Evolutionary conservation across 2,888 invertebrate genomes (phyloP).

Genomic region (Caradrina clavipalpis): DNA sequence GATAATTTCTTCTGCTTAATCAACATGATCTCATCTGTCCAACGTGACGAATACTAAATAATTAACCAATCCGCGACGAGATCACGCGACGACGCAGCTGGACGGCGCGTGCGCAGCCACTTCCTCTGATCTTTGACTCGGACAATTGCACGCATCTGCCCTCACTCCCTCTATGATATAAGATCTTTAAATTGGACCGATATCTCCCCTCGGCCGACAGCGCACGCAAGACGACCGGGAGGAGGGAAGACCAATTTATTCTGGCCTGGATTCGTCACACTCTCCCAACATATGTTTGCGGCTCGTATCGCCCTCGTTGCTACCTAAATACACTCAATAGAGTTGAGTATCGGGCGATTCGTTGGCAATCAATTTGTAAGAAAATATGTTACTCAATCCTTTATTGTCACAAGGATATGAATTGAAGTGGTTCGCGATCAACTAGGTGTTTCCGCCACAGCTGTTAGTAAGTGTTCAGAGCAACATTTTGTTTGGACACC

Average conservation of each 20-base stretch:
- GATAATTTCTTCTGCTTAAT: constrained; percentile 42
- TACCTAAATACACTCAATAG: constrained; percentile 13
- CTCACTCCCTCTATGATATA: constrained; percentile 75
- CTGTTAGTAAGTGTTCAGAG: constrained; percentile 76
- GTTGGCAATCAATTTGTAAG: constrained; percentile 75
- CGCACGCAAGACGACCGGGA: constrained; percentile 58
- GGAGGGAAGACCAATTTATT: constrained; percentile 70
- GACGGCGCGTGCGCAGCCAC: constrained; percentile 82
- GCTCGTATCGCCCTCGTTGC: constrained; percentile 33
- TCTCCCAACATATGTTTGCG: constrained; percentile 66
- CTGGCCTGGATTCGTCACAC: constrained; percentile 67
- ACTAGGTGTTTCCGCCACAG: constrained; percentile 89
- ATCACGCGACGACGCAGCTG: constrained; percentile 59
- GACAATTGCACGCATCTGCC: constrained; percentile 88
- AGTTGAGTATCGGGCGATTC: constrained; percentile 31
- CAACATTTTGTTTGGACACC: constrained; percentile 71
- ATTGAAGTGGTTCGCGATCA: constrained; percentile 90
- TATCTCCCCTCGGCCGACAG: constrained; percentile 70
- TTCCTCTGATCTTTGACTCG: constrained; percentile 91
- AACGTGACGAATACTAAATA: constrained; percentile 74
- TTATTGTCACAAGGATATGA: constrained; percentile 89
- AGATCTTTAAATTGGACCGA: constrained; percentile 80
- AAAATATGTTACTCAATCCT: constrained; percentile 88
- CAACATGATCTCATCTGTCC: constrained; percentile 62
- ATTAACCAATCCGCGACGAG: constrained; percentile 65